phyloP scores from a whole-genome alignment of 2,888 invertebrate species.

The Erannis defoliaria region DNA sequence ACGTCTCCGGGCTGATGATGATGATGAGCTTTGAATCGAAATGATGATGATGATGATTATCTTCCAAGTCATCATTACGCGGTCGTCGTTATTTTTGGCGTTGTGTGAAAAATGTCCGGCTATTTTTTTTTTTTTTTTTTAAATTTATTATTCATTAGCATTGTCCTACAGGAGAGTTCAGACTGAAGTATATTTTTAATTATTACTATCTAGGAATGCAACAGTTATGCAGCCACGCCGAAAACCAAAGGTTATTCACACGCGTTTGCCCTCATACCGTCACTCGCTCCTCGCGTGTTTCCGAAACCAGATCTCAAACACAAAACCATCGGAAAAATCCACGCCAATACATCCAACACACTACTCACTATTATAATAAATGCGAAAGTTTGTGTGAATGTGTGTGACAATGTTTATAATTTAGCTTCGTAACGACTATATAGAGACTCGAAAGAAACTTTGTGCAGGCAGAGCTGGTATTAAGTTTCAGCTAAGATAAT shows the following conservation, averaged over 20 bases:
- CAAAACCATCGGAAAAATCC: conserved; percentile 43
- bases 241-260: conserved; percentile 24
- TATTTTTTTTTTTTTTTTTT: too few species aligned
- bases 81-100: too few species aligned
- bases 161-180: too few species aligned
- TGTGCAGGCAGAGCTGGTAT: too few species aligned
- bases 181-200: too few species aligned
- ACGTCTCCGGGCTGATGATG: too few species aligned
- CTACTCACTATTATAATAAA: conserved; percentile 12
- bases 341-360: conserved; percentile 23
- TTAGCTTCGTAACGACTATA: background rate
- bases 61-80: too few species aligned
- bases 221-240: background rate
- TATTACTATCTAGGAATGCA: conserved; percentile 2
- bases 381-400: background rate
- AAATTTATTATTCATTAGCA: too few species aligned
- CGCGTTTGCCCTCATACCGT: conserved; percentile 20
- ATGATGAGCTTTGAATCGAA: too few species aligned
- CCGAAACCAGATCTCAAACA: conserved; percentile 24
- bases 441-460: background rate
- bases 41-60: too few species aligned
- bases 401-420: background rate
- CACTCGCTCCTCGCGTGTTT: conserved; percentile 16
- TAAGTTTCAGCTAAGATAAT: background rate
- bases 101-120: too few species aligned